A percentile compares a stretch with the other conserved stretches of the same genome.
These are phyloP conservation scores for Epicampocera succincta DNA, from an alignment of 2,888 invertebrate genomes.

Conservation along the genomic window DNA sequence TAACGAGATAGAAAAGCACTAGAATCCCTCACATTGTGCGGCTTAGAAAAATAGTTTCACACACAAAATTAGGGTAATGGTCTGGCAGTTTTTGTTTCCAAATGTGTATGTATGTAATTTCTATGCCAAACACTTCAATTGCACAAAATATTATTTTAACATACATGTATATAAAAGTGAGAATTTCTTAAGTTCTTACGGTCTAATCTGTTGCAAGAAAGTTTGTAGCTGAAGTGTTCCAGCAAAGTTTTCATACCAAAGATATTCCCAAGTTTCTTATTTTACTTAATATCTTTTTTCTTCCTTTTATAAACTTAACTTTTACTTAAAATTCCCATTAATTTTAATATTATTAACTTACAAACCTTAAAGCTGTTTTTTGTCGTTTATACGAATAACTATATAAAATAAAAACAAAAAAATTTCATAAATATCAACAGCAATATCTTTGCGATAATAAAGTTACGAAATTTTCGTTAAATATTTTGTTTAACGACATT, in stretches of 20 bases:
- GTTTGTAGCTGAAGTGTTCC: background rate
- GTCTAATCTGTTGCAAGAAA: too few species aligned
- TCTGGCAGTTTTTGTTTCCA: too few species aligned
- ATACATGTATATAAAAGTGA: background rate
- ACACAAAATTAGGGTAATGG: too few species aligned
- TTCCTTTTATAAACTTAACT: conserved; percentile 25
- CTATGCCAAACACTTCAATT: background rate
- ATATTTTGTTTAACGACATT: conserved; percentile 68
- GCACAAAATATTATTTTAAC: too few species aligned
- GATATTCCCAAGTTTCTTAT: background rate
- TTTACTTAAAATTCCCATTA: conserved; percentile 68
- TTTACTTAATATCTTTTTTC: background rate
- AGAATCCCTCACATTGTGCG: too few species aligned
- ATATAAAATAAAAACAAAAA: conserved; percentile 50
- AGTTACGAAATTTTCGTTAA: conserved; percentile 69
- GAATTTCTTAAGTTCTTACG: background rate
- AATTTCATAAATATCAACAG: conserved; percentile 65
- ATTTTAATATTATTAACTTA: conserved; percentile 67
- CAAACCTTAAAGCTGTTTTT: conserved; percentile 54
- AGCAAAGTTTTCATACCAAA: background rate
- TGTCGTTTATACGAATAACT: conserved; percentile 7
- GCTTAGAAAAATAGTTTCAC: too few species aligned
- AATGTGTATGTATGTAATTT: too few species aligned
- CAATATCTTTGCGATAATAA: conserved; percentile 69
- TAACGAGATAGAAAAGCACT: too few species aligned